Evolutionary conservation across 2,888 invertebrate genomes (phyloP).

Genomic region (Onthophagus sagittarius): DNA sequence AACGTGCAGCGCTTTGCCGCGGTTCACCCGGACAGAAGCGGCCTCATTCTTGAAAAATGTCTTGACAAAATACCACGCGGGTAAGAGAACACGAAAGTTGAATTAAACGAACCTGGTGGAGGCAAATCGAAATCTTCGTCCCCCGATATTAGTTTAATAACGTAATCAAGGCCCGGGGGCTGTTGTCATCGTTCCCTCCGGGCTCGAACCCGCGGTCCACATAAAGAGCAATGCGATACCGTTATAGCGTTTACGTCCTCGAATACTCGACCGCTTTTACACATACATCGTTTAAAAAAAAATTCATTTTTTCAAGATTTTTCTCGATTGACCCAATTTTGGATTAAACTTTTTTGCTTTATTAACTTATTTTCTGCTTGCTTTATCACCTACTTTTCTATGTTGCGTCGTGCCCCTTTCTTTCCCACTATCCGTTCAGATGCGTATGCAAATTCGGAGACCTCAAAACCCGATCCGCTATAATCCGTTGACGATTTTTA

Average conservation of each 20-base stretch:
- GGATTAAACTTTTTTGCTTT: not conserved
- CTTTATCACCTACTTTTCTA: constrained; percentile 1
- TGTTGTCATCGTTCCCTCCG: constrained; percentile 19
- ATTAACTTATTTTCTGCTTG: constrained; percentile 1
- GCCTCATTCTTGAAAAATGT: constrained; percentile 13
- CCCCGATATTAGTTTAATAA: constrained; percentile 5
- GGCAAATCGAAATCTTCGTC: constrained; percentile 6
- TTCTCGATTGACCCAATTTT: constrained; percentile 1
- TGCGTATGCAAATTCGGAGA: not conserved
- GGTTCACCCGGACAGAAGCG: not conserved
- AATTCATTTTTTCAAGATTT: too few relatives aligned
- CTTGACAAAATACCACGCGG: constrained; percentile 14
- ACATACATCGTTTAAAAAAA: constrained; percentile 15
- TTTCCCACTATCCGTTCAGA: constrained; percentile 1
- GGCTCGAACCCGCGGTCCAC: constrained; percentile 10
- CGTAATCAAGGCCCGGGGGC: constrained; percentile 20
- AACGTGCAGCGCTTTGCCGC: constrained; percentile 37
- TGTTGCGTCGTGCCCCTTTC: not conserved
- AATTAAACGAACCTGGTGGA: constrained; percentile 10
- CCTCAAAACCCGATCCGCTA: not conserved
- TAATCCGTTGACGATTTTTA: not conserved
- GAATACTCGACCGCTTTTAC: constrained; percentile 25
- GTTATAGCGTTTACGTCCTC: constrained; percentile 29
- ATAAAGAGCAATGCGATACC: constrained; percentile 26
- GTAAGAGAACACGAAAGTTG: constrained; percentile 9